These are phyloP conservation scores for Cherax quadricarinatus DNA, from an alignment of 1,140 invertebrate species.

Conservation along the genomic window DNA sequence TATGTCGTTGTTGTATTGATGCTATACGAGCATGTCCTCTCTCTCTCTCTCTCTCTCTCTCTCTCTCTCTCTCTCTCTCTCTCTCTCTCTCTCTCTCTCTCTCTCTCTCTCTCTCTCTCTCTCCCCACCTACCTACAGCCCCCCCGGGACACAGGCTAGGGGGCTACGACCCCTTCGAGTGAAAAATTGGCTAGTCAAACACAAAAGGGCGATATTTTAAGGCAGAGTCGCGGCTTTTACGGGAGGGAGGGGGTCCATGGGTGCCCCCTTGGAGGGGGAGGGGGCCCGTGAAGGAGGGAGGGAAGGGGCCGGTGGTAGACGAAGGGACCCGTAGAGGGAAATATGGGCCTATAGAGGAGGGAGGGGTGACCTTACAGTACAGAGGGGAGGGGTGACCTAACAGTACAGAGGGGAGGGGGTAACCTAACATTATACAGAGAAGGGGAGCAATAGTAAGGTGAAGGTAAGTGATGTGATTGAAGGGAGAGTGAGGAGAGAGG, in stretches of 20 bases:
- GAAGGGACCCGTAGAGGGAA: too few relatives aligned
- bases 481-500: too few relatives aligned
- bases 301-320: not conserved
- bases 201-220: conserved; percentile 63
- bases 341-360: too few relatives aligned
- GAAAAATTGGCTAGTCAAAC: conserved; percentile 69
- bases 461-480: too few relatives aligned
- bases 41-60: conserved; percentile 22
- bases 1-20: not conserved
- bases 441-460: too few relatives aligned
- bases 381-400: too few relatives aligned
- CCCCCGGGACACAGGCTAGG: not conserved
- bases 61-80: conserved; percentile 11
- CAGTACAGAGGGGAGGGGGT: too few relatives aligned
- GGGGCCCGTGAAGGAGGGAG: not conserved
- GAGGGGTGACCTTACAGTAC: too few relatives aligned
- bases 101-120: conserved; percentile 36
- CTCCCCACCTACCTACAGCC: not conserved
- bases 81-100: conserved; percentile 24
- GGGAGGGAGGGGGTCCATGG: not conserved
- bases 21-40: not conserved
- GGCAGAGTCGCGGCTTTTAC: conserved; percentile 51
- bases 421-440: too few relatives aligned
- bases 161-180: conserved; percentile 47
- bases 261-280: not conserved